Evolutionary conservation across 2,797 vertebrate species (phyloP).

Genomic region (Micrastur ruficollis): DNA sequence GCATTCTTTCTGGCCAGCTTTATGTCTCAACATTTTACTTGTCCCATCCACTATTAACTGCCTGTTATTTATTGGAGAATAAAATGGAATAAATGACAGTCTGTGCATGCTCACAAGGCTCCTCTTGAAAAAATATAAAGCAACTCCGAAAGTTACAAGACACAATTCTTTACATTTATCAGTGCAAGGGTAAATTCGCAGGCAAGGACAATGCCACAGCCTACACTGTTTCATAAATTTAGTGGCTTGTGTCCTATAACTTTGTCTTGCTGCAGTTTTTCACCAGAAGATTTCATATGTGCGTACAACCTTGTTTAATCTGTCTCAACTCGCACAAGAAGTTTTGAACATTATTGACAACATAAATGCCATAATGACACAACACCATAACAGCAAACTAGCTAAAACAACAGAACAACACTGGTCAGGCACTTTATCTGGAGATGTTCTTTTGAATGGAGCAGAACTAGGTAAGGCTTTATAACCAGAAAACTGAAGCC

Average conservation of each 20-base stretch:
- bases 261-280: conserved; percentile 27
- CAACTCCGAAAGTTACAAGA: conserved; percentile 6
- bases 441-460: neutral
- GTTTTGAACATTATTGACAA: neutral
- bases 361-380: neutral
- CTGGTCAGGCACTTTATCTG: neutral
- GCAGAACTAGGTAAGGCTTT: neutral
- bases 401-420: neutral
- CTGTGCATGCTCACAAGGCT: conserved; percentile 33
- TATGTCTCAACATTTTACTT: conserved; percentile 7
- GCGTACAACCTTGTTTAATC: conserved; percentile 1
- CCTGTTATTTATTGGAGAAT: conserved; percentile 45
- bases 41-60: conserved; percentile 17
- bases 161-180: conserved; percentile 29
- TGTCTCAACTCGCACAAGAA: neutral
- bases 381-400: neutral
- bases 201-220: conserved; percentile 46
- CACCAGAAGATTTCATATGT: neutral
- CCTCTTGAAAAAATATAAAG: conserved; percentile 4
- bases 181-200: conserved; percentile 46
- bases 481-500: neutral
- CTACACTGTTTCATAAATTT: conserved; percentile 18
- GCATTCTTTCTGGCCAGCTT: neutral
- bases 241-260: neutral
- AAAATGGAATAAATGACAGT: conserved; percentile 44